Conservation (phyloP, 2,113 vertebrate genomes). For the Falco punctatus region DNA sequence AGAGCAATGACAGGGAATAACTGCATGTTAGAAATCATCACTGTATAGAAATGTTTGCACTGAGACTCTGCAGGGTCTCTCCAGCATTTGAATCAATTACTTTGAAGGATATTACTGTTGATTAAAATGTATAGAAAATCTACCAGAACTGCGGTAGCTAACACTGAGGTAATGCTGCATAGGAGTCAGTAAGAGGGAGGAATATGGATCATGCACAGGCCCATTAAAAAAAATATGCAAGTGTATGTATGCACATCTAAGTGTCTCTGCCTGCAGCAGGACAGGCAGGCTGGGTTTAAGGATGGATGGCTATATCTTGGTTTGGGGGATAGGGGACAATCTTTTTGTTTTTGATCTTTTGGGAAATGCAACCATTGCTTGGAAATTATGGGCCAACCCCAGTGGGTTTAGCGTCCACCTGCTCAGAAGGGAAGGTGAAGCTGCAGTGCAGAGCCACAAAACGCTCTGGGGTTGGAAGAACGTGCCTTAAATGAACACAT, state of each 20-base stretch:
- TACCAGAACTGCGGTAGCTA: background rate
- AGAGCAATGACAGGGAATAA: slow-evolving; percentile 24
- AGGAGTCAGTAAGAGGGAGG: background rate
- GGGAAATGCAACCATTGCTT: background rate
- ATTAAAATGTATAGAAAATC: slow-evolving; percentile 7
- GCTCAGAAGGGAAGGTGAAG: background rate
- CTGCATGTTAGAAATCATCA: background rate
- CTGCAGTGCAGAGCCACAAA: background rate
- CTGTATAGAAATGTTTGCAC: background rate
- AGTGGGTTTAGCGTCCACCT: accelerated
- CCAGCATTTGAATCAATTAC: background rate
- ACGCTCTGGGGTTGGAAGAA: accelerated
- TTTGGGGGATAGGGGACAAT: no score
- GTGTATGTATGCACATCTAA: accelerated
- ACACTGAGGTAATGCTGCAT: background rate
- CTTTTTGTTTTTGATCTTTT: no score
- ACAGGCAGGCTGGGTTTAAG: background rate
- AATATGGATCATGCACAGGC: accelerated
- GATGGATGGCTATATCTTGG: accelerated
- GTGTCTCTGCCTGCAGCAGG: background rate
- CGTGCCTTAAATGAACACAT: background rate
- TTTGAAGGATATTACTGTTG: slow-evolving; percentile 8
- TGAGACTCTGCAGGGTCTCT: background rate
- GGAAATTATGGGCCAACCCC: background rate
- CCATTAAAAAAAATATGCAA: background rate